Base-by-base conservation (phyloP, 2,113 vertebrate genomes). In the Microcebus ravelobensis region DNA sequence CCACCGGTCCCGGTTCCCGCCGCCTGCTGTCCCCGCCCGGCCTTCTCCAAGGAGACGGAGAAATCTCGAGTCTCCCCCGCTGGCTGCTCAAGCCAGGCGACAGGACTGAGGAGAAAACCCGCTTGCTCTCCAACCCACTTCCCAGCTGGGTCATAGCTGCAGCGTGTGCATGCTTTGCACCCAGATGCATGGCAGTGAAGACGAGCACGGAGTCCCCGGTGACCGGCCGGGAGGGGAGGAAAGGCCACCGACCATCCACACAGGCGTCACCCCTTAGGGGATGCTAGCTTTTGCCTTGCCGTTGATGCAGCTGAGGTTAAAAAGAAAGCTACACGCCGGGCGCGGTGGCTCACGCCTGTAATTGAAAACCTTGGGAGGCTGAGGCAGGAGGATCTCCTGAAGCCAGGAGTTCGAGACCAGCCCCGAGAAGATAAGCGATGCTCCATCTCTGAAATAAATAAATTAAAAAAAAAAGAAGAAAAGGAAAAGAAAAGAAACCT, bases 211-310 rank as follows among this genome's bases (percentile, higher is more conserved):
- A 61, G 36, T 20, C 45, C 2, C 14, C 8, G 0, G 1, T 10
- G 63, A 18, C 4, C 0, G 0, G 9, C 29, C 8, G 5, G 12
- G 2, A 39, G 8, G 18, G 27, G 31, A 14, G 61, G 11, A 5
- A 15, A 17, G 70, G 76, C 6, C 31, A 45, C 42, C 59, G 36
- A 48, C 8, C 0, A 5, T 8, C 6, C 15, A 0, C 6, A 31
- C 2, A 55, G 25, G 12, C 13, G 14, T 23, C 9, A 39, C 31
- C 12, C 5, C 13, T 61, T 18, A 45, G 1, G 20, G 42, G 15
- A 31, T 48, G n/a, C 10, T 68, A 87, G 21, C 50, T 45, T 87
- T 6, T 8, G 5, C 3, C 18, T 20, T 34, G 36, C 73, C 67
- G 39, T 57, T 88, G 65, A 52, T 15, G 20, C 63, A 77, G 84